phyloP scores from a whole-genome alignment of 1,140 invertebrate species.

The Tetraneura akinire region DNA sequence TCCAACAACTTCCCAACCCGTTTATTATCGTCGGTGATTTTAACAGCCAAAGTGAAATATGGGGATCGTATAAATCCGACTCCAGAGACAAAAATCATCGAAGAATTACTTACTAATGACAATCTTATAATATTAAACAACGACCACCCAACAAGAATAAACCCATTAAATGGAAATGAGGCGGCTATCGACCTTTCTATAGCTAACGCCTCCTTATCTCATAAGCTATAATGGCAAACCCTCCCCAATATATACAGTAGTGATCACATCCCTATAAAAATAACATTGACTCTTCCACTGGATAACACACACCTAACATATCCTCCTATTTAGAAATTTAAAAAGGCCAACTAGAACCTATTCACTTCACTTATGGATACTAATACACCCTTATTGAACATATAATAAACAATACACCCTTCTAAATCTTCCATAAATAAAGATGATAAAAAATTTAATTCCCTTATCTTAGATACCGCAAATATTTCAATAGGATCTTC shows the following conservation, averaged over 20 bases:
- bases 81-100: constrained; percentile 16
- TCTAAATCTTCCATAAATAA: background rate
- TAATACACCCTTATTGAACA: background rate
- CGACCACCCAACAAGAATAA: background rate
- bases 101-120: constrained; percentile 2
- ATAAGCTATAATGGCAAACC: background rate
- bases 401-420: too few species aligned
- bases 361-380: background rate
- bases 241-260: constrained; percentile 18
- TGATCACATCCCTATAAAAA: constrained; percentile 3
- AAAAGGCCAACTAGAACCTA: background rate
- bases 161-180: background rate
- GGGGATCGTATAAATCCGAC: constrained; percentile 6
- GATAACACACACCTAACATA: background rate
- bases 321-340: background rate
- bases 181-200: constrained; percentile 5
- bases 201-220: background rate
- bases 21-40: constrained; percentile 22
- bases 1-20: constrained; percentile 2
- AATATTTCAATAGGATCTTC: background rate
- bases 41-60: constrained; percentile 10
- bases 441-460: background rate
- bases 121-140: background rate
- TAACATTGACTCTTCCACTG: background rate
- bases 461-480: background rate